Conservation (phyloP, 2,113 vertebrate species). For the Callipepla californica region DNA sequence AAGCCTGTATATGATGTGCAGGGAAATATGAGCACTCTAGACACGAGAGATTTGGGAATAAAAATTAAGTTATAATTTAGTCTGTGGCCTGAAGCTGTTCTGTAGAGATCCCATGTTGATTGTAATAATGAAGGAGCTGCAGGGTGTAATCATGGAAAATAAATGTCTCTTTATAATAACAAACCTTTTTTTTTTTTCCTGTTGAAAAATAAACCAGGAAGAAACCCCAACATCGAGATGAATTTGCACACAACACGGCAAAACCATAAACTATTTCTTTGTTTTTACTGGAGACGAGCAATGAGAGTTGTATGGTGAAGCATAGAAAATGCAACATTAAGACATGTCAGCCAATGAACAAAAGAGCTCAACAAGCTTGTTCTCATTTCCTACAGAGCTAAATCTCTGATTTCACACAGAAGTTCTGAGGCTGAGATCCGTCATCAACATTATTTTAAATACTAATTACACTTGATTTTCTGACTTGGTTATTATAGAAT, state of each 20-base stretch:
- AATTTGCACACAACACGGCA: background rate
- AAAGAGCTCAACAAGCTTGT: background rate
- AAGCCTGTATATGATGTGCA: background rate
- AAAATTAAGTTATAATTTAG: background rate
- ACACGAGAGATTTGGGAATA: background rate
- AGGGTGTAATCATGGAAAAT: background rate
- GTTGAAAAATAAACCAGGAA: background rate
- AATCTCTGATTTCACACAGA: background rate
- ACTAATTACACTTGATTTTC: background rate
- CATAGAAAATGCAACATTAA: fast-evolving
- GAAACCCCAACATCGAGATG: background rate
- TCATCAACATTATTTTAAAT: background rate
- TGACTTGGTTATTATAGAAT: background rate
- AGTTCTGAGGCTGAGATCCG: background rate
- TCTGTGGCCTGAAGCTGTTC: background rate
- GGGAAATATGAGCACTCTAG: background rate
- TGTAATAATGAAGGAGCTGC: background rate
- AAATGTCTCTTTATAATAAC: background rate
- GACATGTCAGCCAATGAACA: background rate
- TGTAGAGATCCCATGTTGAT: background rate
- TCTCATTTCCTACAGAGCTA: background rate
- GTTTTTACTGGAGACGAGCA: background rate
- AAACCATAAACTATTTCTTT: background rate
- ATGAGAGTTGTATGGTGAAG: background rate
- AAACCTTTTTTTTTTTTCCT: background rate